phyloP scores from a whole-genome alignment of 2,888 invertebrate genomes.

The Proisotoma minuta region DNA sequence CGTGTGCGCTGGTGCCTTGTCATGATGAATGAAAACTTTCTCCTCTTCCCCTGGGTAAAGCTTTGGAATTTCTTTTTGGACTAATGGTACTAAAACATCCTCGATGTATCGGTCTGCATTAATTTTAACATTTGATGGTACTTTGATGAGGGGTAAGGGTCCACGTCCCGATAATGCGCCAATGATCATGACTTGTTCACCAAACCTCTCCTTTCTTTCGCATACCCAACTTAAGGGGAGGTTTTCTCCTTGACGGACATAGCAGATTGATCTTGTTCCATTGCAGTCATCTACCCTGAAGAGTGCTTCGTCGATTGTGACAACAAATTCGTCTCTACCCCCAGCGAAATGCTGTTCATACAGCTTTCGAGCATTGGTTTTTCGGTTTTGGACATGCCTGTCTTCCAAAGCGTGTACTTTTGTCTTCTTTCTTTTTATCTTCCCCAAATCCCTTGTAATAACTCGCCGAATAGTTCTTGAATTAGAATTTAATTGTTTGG shows the following conservation, averaged over 20 bases:
- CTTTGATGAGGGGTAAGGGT: conserved; percentile 16
- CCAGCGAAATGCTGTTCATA: neutral
- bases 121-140: conserved; percentile 27
- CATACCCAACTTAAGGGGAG: neutral
- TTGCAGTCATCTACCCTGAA: neutral
- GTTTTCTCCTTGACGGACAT: neutral
- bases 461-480: neutral
- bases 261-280: conserved; percentile 1
- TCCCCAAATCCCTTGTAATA: neutral
- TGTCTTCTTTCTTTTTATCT: neutral
- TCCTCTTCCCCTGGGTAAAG: conserved; percentile 6
- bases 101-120: conserved; percentile 10
- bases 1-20: conserved; percentile 19
- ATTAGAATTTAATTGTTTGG: neutral
- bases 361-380: neutral
- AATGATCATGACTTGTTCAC: conserved; percentile 20
- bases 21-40: conserved; percentile 27
- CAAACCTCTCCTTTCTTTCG: neutral
- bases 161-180: conserved; percentile 22
- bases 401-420: neutral
- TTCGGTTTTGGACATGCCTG: neutral
- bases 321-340: neutral
- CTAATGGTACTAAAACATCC: neutral
- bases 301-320: neutral
- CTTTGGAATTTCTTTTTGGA: neutral